Conservation (phyloP, 2,888 invertebrate species). For the Agonopterix subpropinquella region DNA sequence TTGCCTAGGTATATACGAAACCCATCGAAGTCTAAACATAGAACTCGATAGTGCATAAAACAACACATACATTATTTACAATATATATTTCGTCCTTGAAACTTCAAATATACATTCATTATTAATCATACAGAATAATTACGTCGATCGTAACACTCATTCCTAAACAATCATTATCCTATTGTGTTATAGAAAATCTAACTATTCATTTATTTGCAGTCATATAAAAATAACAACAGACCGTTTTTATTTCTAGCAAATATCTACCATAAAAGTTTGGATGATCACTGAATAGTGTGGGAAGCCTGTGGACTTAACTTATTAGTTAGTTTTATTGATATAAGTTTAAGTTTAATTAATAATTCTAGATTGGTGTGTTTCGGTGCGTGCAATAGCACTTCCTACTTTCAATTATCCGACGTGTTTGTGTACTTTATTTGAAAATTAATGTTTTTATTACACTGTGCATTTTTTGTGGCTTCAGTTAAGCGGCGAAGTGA, state of each 20-base stretch:
- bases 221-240: constrained; percentile 75
- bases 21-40: constrained; percentile 3
- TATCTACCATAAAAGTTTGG: constrained; percentile 62
- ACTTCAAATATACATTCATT: constrained; percentile 15
- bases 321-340: constrained; percentile 32
- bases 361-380: constrained; percentile 65
- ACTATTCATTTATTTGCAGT: constrained; percentile 64
- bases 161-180: constrained; percentile 40
- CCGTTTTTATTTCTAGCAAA: constrained; percentile 62
- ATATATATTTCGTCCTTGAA: constrained; percentile 2
- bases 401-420: constrained; percentile 53
- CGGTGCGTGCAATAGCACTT: constrained; percentile 74
- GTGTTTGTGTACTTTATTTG: constrained; percentile 45
- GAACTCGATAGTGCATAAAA: constrained; percentile 7
- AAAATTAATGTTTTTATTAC: constrained; percentile 40
- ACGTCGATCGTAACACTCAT: constrained; percentile 21
- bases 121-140: constrained; percentile 23
- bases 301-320: constrained; percentile 64
- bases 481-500: too few species aligned
- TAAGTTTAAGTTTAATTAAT: constrained; percentile 30
- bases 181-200: constrained; percentile 71
- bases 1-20: constrained; percentile 13
- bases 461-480: constrained; percentile 30
- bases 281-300: constrained; percentile 54
- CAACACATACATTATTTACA: constrained; percentile 20